These are phyloP conservation scores for Drosophila pandora DNA, from an alignment of 1,140 invertebrate genomes.

Conservation along the genomic window DNA sequence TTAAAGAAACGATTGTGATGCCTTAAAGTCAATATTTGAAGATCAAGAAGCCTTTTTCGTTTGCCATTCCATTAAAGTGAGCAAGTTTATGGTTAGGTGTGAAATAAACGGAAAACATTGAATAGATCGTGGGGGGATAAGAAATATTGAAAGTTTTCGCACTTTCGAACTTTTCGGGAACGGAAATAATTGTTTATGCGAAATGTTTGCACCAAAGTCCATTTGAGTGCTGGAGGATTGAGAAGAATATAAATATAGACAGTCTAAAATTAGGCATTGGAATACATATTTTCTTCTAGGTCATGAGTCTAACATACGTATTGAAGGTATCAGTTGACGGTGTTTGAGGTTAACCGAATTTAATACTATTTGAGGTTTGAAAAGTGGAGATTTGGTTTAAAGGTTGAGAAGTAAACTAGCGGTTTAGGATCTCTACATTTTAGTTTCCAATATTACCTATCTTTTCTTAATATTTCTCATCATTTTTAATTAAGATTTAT, in stretches of 20 bases:
- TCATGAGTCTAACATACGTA: not conserved
- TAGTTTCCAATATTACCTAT: no score
- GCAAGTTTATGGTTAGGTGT: slow-evolving; percentile 72
- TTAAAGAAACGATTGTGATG: slow-evolving; percentile 53
- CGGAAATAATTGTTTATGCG: slow-evolving; percentile 72
- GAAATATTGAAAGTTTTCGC: slow-evolving; percentile 26
- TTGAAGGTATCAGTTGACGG: not conserved
- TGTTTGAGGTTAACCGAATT: not conserved
- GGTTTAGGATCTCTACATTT: no score
- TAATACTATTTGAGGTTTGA: not conserved
- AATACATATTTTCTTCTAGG: not conserved
- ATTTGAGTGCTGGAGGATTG: slow-evolving; percentile 30
- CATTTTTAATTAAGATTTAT: not conserved
- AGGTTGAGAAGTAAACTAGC: no score
- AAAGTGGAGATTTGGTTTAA: not conserved
- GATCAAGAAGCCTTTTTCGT: slow-evolving; percentile 16
- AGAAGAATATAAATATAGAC: slow-evolving; percentile 40
- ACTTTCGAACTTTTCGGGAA: slow-evolving; percentile 18
- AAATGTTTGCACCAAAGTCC: slow-evolving; percentile 35
- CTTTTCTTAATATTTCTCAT: not conserved
- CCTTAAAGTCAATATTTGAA: slow-evolving; percentile 68
- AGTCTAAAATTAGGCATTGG: slow-evolving; percentile 20
- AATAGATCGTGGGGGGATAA: slow-evolving; percentile 33
- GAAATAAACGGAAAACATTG: slow-evolving; percentile 64
- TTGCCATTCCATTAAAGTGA: slow-evolving; percentile 61